Conservation (phyloP, 2,797 vertebrate species). For the Fistularia tabacaria region DNA sequence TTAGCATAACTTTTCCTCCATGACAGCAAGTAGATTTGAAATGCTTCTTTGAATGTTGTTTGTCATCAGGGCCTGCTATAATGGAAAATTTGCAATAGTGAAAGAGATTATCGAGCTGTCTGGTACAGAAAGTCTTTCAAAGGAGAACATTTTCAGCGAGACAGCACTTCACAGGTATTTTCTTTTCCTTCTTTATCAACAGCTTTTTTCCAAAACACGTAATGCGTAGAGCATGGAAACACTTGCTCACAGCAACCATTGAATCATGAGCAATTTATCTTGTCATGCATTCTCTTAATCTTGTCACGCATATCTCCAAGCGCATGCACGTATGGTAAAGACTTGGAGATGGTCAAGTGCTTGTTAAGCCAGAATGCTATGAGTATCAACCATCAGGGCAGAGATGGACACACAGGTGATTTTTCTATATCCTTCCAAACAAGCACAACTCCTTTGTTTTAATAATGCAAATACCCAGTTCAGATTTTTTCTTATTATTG, state of each 20-base stretch:
- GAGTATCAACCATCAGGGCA: constrained; percentile 90
- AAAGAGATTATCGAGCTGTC: constrained; percentile 87
- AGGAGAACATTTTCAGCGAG: constrained; percentile 98
- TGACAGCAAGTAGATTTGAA: background rate
- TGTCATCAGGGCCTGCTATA: constrained; percentile 86
- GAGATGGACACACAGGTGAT: constrained; percentile 93
- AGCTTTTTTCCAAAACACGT: background rate
- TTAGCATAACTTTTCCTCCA: background rate
- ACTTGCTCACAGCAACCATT: background rate
- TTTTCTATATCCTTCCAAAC: background rate
- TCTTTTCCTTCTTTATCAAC: constrained; percentile 3
- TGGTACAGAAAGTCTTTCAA: constrained; percentile 88
- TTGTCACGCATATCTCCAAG: constrained; percentile 57
- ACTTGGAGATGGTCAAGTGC: constrained; percentile 89
- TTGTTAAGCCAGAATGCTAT: constrained; percentile 87
- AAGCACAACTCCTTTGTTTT: background rate
- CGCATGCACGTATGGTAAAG: constrained; percentile 92
- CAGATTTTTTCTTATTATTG: background rate
- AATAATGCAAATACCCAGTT: background rate
- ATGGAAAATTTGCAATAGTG: constrained; percentile 83
- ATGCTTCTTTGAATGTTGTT: constrained; percentile 14
- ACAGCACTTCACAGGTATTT: constrained; percentile 91
- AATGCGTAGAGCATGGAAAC: too few relatives aligned
- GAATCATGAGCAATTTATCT: background rate
- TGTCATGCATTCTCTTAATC: background rate